Evolutionary conservation across 53 echinoderm and acorn worm genomes (phyloP), one percentile per base, ranked within the genome.

Genomic region (Echinarachnius parma): DNA sequence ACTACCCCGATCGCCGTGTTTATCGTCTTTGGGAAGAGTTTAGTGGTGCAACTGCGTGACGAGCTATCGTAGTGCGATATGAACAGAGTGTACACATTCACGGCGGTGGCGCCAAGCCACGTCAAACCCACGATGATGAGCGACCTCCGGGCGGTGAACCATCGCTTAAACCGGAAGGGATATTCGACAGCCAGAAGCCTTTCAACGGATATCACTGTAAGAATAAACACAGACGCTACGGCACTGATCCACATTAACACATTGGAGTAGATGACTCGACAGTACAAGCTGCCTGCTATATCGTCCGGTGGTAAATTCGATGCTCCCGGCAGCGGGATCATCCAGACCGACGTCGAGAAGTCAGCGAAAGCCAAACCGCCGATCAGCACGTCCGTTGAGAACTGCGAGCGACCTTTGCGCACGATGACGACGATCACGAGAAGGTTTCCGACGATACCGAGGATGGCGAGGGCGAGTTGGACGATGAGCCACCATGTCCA

Each of bases 401-500:
- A 69, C 24, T 34, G 34, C 8, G 9, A 10, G 4, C 21, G 53
- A 31, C 70, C 54, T 22, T 35, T 31, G 25, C 36, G 53, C 21
- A 32, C 10, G 34, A 69, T 53, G 47, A 69, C 70, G 34, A 25
- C 35, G 35, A 69, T 52, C 10, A 69, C 70, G 21, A 53, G 25
- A 25, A 52, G 9, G 54, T 69, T 69, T 22, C 70, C 70, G 13
- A 69, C 24, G 35, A 69, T 33, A 21, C 70, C 70, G 52, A 52
- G 15, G 35, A 69, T 11, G 70, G 70, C 29, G 35, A 69, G 20
- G 1, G 21, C 37, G 22, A 69, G 53, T 26, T 69, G 70, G 11
- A 37, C 23, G 25, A 69, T 53, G 53, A 69, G 22, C 70, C 70
- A 69, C 70, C 70, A 69, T 52, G 33, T 2, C 70, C 70, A 69